These are phyloP conservation scores for Gavia stellata DNA, from an alignment of 2,113 vertebrate species.

Conservation along the genomic window DNA sequence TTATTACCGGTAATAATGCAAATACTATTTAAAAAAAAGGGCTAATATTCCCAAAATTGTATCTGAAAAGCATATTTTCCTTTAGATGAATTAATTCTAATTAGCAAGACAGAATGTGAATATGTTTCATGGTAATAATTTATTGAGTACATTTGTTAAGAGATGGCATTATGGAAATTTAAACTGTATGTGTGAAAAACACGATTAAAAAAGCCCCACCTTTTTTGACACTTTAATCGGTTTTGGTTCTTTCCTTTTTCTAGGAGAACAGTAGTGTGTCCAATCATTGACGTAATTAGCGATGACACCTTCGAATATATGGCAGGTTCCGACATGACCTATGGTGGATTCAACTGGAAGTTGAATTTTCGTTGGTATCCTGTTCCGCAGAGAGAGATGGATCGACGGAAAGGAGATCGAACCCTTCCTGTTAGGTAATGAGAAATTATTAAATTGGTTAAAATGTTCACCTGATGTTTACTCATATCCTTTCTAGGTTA, in stretches of 20 bases:
- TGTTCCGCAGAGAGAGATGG: constrained; percentile 98
- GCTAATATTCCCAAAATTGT: not conserved
- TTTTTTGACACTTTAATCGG: not conserved
- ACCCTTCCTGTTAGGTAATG: constrained; percentile 91
- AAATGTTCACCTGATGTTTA: not conserved
- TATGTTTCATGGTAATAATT: not conserved
- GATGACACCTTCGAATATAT: constrained; percentile 99
- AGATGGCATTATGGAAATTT: not conserved
- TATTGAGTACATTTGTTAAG: not conserved
- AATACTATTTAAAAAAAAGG: not conserved
- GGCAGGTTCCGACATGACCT: constrained; percentile 99
- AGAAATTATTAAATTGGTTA: not conserved
- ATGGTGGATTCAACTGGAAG: constrained; percentile 99
- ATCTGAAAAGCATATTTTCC: not conserved
- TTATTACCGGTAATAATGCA: not conserved
- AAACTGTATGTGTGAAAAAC: not conserved
- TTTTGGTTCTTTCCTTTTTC: not conserved
- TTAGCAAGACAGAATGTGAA: not conserved
- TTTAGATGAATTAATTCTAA: not conserved
- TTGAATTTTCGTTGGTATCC: constrained; percentile 99
- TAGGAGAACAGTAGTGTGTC: constrained; percentile 95
- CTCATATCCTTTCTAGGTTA: not conserved
- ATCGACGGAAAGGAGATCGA: constrained; percentile 95
- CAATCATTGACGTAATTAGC: constrained; percentile 98
- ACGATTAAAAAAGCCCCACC: not conserved